Evolutionary conservation across 2,888 invertebrate species (phyloP).

Genomic region (Dolichomitus sp.): DNA sequence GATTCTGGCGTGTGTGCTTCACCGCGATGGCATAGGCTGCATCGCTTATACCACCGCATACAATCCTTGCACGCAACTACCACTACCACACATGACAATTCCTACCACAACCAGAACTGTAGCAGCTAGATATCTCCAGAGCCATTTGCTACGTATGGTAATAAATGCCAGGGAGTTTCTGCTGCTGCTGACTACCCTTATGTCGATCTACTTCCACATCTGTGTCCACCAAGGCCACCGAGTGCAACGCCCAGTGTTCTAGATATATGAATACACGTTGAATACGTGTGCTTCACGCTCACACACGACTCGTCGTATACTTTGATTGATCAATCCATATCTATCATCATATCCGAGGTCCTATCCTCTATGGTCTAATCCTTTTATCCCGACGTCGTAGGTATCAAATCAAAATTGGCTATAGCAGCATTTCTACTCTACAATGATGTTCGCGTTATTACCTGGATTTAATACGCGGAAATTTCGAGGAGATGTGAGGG

Average conservation of each 20-base stretch:
- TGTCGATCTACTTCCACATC: slow-evolving; percentile 29
- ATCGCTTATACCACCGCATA: slow-evolving; percentile 51
- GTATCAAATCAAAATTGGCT: slow-evolving; percentile 14
- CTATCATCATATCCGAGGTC: not conserved
- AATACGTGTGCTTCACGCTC: slow-evolving; percentile 9
- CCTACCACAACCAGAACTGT: slow-evolving; percentile 27
- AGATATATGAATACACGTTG: not conserved
- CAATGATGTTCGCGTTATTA: slow-evolving; percentile 20
- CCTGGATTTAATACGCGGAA: slow-evolving; percentile 1
- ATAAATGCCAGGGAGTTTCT: slow-evolving; percentile 58
- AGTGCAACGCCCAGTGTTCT: slow-evolving; percentile 1
- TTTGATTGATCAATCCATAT: slow-evolving; percentile 15
- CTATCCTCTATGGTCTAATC: not conserved
- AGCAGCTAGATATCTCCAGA: slow-evolving; percentile 52
- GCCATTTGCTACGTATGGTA: slow-evolving; percentile 61
- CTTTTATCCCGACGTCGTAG: not conserved
- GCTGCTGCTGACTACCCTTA: slow-evolving; percentile 19
- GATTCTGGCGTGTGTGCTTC: slow-evolving; percentile 64
- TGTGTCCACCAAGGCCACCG: slow-evolving; percentile 8
- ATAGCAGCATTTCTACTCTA: slow-evolving; percentile 1
- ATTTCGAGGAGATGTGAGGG: not conserved
- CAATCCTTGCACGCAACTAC: slow-evolving; percentile 54
- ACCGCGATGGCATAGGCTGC: slow-evolving; percentile 44
- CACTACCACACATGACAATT: slow-evolving; percentile 20
- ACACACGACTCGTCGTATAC: slow-evolving; percentile 15